A percentile compares a stretch with the other conserved stretches of the same genome.
Evolutionary conservation across 2,113 vertebrate genomes (phyloP).

Genomic region (Pygoscelis antarcticus): DNA sequence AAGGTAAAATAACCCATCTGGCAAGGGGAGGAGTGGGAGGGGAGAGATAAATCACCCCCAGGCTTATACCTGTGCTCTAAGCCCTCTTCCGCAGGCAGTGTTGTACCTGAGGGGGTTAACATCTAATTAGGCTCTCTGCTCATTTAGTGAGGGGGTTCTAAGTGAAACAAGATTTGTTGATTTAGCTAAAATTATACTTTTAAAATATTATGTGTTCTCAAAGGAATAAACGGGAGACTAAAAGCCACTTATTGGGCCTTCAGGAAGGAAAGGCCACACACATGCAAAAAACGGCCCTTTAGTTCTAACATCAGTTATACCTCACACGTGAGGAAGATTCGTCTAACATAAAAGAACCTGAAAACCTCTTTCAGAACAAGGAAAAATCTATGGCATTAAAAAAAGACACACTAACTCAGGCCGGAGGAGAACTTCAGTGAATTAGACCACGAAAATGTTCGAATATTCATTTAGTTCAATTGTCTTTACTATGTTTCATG

Average conservation of each 20-base stretch:
- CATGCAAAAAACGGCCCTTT: background rate
- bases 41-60: constrained; percentile 15
- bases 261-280: background rate
- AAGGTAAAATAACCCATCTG: constrained; percentile 24
- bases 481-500: background rate
- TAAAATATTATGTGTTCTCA: background rate
- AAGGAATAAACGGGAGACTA: background rate
- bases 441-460: background rate
- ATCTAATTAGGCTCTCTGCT: background rate
- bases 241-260: background rate
- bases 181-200: background rate
- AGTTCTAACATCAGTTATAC: background rate
- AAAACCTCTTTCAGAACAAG: background rate
- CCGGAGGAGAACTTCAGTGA: background rate
- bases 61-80: constrained; percentile 20
- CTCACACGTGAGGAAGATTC: background rate
- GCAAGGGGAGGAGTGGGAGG: background rate
- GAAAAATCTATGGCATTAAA: background rate
- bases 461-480: background rate
- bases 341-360: background rate
- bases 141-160: background rate
- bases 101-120: background rate
- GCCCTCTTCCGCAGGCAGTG: background rate
- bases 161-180: background rate
- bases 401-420: background rate